Evolutionary conservation across 2,797 vertebrate genomes (phyloP).

Genomic region (Micropoecilia bifurca): DNA sequence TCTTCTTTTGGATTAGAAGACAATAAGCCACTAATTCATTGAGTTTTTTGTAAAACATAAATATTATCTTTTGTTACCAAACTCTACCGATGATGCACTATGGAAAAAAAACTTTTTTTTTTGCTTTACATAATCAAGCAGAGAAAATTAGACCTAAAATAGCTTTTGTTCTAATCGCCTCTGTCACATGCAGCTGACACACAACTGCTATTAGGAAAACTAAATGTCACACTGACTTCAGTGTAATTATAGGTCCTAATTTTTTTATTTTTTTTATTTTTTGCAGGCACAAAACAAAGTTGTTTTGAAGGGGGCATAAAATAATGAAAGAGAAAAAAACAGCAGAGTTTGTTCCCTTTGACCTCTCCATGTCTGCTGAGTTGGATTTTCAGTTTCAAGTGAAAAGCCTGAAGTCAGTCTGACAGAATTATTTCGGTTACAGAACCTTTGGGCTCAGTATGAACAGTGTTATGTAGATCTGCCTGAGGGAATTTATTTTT

Average conservation of each 20-base stretch:
- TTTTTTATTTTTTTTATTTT: background rate
- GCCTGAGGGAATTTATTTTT: constrained; percentile 65
- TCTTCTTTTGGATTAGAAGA: background rate
- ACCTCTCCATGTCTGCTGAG: constrained; percentile 32
- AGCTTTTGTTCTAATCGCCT: background rate
- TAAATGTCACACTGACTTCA: constrained; percentile 2
- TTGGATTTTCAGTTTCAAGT: constrained; percentile 51
- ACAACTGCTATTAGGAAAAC: background rate
- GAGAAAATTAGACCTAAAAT: background rate
- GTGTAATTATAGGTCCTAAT: constrained; percentile 2
- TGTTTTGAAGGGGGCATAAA: background rate
- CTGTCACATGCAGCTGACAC: background rate
- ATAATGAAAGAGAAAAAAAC: background rate
- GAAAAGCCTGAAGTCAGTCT: constrained; percentile 56
- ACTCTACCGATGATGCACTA: background rate
- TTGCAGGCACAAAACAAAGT: background rate
- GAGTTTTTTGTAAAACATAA: background rate
- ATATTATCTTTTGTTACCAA: background rate
- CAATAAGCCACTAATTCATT: background rate
- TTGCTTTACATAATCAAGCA: background rate
- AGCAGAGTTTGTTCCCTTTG: constrained; percentile 30
- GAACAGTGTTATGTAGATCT: constrained; percentile 72
- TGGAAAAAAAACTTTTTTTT: background rate
- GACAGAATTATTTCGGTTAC: constrained; percentile 72
- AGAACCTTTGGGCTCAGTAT: constrained; percentile 65